These are phyloP conservation scores for Standfussiana lucernea DNA, from an alignment of 2,888 invertebrate species.

Conservation along the genomic window DNA sequence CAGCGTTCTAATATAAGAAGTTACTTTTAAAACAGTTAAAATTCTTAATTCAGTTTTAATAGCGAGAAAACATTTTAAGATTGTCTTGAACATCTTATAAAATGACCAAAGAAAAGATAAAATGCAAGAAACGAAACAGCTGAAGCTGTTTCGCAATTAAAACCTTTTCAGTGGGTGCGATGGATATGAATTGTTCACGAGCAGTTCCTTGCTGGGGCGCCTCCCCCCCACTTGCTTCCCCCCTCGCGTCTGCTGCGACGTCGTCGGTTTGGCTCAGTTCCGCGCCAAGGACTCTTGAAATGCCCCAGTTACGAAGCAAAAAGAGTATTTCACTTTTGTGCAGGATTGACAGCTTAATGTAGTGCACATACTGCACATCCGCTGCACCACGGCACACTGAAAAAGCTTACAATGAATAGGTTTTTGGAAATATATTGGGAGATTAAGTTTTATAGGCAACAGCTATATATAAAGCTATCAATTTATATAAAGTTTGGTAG, in stretches of 20 bases:
- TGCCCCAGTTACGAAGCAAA: slow-evolving; percentile 70
- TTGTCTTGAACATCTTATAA: slow-evolving; percentile 21
- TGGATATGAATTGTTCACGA: slow-evolving; percentile 74
- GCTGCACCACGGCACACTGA: slow-evolving; percentile 7
- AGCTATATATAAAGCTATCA: background rate
- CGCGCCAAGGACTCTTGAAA: slow-evolving; percentile 72
- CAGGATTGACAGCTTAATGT: slow-evolving; percentile 64
- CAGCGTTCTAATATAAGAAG: background rate
- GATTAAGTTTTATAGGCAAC: background rate
- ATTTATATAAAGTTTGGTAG: background rate
- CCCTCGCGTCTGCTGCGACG: slow-evolving; percentile 26
- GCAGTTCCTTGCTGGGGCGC: slow-evolving; percentile 63
- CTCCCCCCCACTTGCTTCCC: background rate
- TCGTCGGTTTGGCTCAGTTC: slow-evolving; percentile 59
- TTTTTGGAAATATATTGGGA: background rate
- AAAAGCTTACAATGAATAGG: background rate
- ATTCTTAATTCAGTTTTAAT: background rate
- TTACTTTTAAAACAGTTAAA: slow-evolving; percentile 17
- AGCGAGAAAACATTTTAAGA: background rate
- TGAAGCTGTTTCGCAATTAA: slow-evolving; percentile 72
- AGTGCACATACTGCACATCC: slow-evolving; percentile 39
- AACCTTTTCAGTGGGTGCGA: slow-evolving; percentile 67
- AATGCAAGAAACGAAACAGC: slow-evolving; percentile 63
- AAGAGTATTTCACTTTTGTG: slow-evolving; percentile 64
- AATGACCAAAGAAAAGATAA: slow-evolving; percentile 42